Evolutionary conservation across 2,888 invertebrate species (phyloP), one percentile per base, ranked within the genome.

Genomic region (Steromphala cineraria): DNA sequence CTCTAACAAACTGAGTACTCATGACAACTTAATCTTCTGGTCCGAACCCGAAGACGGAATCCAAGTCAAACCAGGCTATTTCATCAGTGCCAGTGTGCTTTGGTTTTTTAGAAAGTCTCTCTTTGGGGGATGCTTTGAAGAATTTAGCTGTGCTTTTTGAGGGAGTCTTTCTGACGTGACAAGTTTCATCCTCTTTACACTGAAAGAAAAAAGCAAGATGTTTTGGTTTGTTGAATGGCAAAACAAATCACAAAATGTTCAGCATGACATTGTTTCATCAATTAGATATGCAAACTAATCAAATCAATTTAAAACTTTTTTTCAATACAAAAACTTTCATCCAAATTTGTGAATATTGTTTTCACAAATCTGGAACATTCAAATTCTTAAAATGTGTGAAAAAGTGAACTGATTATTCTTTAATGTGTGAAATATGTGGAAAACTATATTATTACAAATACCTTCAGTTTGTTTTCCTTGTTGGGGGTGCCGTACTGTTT

Each of bases 41-140:
- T 53, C 84, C 89, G 87, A 91, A 91, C 19, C 91, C 91, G 86
- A 90, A 91, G 10, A 91, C 87, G 67, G 89, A 88, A 85, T 91
- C 91, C 80, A 86, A 84, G 78, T 91, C 91, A 90, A 91, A 90
- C 91, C 91, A 91, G 8, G 88, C 84, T 77, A 87, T 80, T 40
- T 87, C 84, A n/a, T 85, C 84, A 19, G 82, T 83, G 79, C 82
- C 82, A 46, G 82, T 84, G 31, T 78, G 67, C 75, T 83, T 84
- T 8, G 67, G 53, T 67, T 80, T 83, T 81, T 71, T 83, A 3
- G 46, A 75, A 36, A 77, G 81, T 77, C 87, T 85, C 62, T 87
- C 86, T 36, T 87, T 87, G 3, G 90, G 90, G 28, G 90, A 89
- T 46, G 82, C 82, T 80, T 90, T 89, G 85, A 91, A 91, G 79